Evolutionary conservation across 2,888 invertebrate species (phyloP), one percentile per base, ranked within the genome.

Genomic region (Dicyrtoma fusca): DNA sequence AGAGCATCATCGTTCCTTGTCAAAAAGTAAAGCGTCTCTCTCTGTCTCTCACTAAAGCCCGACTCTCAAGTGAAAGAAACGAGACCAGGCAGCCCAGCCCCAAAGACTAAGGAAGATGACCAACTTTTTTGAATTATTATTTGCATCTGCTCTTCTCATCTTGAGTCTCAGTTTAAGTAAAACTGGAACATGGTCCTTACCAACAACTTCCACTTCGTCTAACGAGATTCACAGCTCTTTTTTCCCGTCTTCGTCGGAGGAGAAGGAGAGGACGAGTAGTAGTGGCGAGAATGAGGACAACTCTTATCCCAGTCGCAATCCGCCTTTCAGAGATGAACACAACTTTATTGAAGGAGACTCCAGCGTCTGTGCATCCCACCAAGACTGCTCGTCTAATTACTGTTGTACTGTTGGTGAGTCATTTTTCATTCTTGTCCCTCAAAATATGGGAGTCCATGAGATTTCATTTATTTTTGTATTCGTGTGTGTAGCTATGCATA

Each of bases 361-460:
- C 14, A 63, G 63, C 47, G 73, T 72, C 45, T 76, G 76, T 66
- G 47, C 23, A 13, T 55, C 59, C 14, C 64, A 64, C 47, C 25
- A 53, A 11, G 77, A 77, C 59, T 77, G 77, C 68, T 69, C 73
- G 47, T 11, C 53, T 47, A 61, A 59, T 42, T 51, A 71, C 49
- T 77, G 77, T 69, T 77, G 77, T 65, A 70, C 66, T 23, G 65
- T 77, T 13, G 77, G 77, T 77, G 63, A 73, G 71, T 63, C 23
- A 14, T 17, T 42, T 34, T 42, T n/a, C n/a, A 34, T 42, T 42
- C 19, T 42, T 42, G 1, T 53, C 17, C 10, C 17, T 42, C 42
- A 26, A n/a, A 5, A 11, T 23, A 13, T 34, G 34, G 25, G n/a
- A n/a, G n/a, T n/a, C n/a, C n/a, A n/a, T n/a, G n/a, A n/a, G n/a